Evolutionary conservation across 2,888 invertebrate genomes (phyloP), one percentile per base, ranked within the genome.

Genomic region (Parnassius orleans): DNA sequence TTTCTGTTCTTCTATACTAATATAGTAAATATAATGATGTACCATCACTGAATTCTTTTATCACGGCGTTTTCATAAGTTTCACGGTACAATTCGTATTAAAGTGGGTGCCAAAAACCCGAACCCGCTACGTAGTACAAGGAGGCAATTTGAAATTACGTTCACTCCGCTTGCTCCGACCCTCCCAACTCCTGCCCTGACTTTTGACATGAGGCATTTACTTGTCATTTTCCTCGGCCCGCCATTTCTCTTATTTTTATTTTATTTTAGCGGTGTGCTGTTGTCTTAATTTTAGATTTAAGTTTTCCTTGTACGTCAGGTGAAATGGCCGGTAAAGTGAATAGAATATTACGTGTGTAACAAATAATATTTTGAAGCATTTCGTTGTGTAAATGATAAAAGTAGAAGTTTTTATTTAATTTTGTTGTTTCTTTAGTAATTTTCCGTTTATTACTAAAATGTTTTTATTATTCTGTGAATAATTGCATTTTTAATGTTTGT

Each of bases 141-240:
- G 79, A 77, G 80, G 80, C 82, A 85, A 84, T 84, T 83, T 81
- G 69, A 76, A 75, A 86, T 86, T 83, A 83, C 72, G 67, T 78
- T 71, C 80, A 77, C 76, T 70, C 82, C 79, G 75, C 72, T 79
- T 71, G 72, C 64, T 65, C 52, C 74, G 69, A 71, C 75, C 76
- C 78, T 72, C 44, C 46, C 10, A 12, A 41, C 64, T 47, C 61
- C 51, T 63, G 62, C 64, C 62, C 67, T 66, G 71, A 71, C 70
- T 72, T 69, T 66, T 73, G 73, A 74, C 74, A 72, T 67, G 72
- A 70, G 69, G 69, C 70, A 72, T 72, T 72, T 71, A 71, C 71
- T 69, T 70, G 74, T 72, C 72, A 72, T 74, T 75, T 74, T 74
- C 69, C 70, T 68, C 67, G 57, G 69, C 65, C 69, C 69, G 67